Base-by-base conservation (phyloP, 92 coral and sea anemone species). In the Actinernus sp. region DNA sequence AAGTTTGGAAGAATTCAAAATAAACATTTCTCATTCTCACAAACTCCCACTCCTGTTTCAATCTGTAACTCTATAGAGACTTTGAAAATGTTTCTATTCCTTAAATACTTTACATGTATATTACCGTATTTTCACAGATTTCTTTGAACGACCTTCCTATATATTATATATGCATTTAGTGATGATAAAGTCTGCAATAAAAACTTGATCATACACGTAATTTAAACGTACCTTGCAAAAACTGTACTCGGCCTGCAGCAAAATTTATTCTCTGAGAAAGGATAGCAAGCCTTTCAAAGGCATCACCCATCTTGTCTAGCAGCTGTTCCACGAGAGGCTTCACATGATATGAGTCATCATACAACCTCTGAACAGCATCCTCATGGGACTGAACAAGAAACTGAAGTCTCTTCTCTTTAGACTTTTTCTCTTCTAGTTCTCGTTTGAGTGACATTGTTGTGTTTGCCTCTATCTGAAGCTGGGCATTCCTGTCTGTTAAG, bases 401-500 rank as follows among this genome's bases (percentile, higher is more conserved):
- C 24, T 50, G 31, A 4, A 89, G 63, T 27, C 37, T 75, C 26
- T 74, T 59, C 55, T 65, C 78, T 25, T 69, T 67, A 4, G 78
- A 40, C n/a, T 43, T 65, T 37, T 76, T 46, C 20, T 69, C 60
- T 36, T 81, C 61, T 0, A 90, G 85, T 22, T 93, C 88, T 33
- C 63, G 54, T 34, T 58, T 48, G 3, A 82, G 59, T 16, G 76
- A 68, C 26, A 26, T 26, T 8, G 61, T 52, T 61, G 50, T 73
- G 68, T 93, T 90, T 19, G 55, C 49, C 74, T 86, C 87, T 24
- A 93, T 84, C 71, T 89, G 78, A 21, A 82, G 78, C 40, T 91
- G 91, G 1, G 98, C 98, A 61, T 88, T 84, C 59, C 82, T 82
- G 79, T 93, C 91, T 14, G 85, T 78, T 26, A 93, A 60, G 17